Conservation (phyloP, 2,888 invertebrate genomes). For the Globia sparganii region DNA sequence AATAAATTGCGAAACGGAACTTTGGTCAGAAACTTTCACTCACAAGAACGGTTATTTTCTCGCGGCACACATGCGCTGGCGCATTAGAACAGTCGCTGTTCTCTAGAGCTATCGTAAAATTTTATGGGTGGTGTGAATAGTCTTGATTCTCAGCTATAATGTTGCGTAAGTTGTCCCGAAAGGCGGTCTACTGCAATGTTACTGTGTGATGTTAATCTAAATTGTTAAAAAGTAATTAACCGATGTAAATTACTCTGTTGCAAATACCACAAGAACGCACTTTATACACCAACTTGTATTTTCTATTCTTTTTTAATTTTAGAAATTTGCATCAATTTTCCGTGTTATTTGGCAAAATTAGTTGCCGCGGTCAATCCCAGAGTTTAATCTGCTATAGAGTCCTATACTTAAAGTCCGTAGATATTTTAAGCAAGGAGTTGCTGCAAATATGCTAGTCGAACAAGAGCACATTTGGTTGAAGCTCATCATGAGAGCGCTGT, state of each 20-base stretch:
- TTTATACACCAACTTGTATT: neutral
- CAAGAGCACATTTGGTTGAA: constrained; percentile 79
- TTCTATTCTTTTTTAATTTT: neutral
- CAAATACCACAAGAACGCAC: constrained; percentile 4
- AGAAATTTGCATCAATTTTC: neutral
- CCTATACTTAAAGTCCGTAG: neutral
- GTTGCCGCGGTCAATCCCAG: neutral
- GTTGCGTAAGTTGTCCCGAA: constrained; percentile 74
- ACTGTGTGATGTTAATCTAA: constrained; percentile 54
- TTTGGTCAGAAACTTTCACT: constrained; percentile 87
- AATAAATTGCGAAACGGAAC: constrained; percentile 85
- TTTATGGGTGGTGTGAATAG: constrained; percentile 77
- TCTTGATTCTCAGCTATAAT: constrained; percentile 66
- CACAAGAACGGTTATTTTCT: constrained; percentile 83
- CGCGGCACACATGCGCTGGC: constrained; percentile 75
- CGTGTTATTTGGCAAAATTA: neutral
- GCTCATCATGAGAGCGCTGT: constrained; percentile 83
- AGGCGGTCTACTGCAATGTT: constrained; percentile 31
- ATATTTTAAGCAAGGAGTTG: constrained; percentile 51
- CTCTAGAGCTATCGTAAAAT: constrained; percentile 80
- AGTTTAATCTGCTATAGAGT: neutral
- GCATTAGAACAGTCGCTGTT: constrained; percentile 70
- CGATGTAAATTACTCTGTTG: constrained; percentile 42
- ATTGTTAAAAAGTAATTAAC: constrained; percentile 52
- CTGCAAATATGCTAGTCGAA: constrained; percentile 71